phyloP scores from a whole-genome alignment of 2,797 vertebrate species.

The Xiphophorus birchmanni region DNA sequence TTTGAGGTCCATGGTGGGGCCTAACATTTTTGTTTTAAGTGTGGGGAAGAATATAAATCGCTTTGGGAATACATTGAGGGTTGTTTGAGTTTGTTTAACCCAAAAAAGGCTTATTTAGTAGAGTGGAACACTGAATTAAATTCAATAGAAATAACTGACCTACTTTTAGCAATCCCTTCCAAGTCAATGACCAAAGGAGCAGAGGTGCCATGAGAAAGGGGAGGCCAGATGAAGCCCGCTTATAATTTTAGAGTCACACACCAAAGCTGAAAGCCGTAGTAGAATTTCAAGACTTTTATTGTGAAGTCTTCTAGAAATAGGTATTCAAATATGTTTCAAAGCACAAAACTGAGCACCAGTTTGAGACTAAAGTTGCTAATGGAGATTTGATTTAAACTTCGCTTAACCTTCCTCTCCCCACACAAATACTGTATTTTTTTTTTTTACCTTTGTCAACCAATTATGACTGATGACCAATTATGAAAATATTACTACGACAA shows the following conservation, averaged over 20 bases:
- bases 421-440: neutral
- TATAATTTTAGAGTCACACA: neutral
- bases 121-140: neutral
- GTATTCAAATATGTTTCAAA: neutral
- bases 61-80: neutral
- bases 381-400: neutral
- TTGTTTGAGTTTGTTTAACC: neutral
- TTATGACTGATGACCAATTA: neutral
- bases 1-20: neutral
- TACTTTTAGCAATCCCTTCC: neutral
- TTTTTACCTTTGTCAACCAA: neutral
- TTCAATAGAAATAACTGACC: neutral
- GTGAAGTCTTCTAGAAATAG: neutral
- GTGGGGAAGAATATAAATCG: neutral
- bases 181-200: neutral
- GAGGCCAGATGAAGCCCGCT: neutral
- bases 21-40: neutral
- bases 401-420: neutral
- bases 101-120: neutral
- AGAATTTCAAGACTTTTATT: neutral
- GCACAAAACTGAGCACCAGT: neutral
- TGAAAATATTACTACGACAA: neutral
- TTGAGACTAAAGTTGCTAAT: neutral
- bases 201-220: neutral
- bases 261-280: neutral